Percentiles rank a stretch among this genome's conserved stretches.
Evolutionary conservation across 2,113 vertebrate genomes (phyloP).

Genomic region (Tragelaphus strepsiceros): DNA sequence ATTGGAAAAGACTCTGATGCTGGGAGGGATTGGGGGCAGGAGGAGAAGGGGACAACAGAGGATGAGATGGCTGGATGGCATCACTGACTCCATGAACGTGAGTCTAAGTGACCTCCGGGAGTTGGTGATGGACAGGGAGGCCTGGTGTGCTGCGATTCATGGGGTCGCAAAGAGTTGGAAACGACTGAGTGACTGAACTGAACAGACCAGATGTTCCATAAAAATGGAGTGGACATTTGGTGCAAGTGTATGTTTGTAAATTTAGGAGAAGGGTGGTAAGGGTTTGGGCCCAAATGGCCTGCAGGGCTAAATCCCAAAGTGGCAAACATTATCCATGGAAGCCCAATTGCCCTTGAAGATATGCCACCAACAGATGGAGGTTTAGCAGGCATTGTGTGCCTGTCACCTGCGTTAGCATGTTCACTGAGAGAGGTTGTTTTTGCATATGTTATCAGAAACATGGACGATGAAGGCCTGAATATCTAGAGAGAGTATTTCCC

Average conservation of each 20-base stretch:
- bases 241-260: neutral
- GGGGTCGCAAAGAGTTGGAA: no score
- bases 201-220: neutral
- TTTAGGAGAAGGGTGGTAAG: neutral
- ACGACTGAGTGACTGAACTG: no score
- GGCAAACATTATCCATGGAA: neutral
- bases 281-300: neutral
- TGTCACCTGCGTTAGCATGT: neutral
- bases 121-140: no score
- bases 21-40: no score
- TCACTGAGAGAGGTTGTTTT: neutral
- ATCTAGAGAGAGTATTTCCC: neutral
- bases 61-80: no score
- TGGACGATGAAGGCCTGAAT: neutral
- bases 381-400: neutral
- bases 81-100: no score
- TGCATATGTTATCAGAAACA: neutral
- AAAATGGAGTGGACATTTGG: neutral
- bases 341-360: neutral
- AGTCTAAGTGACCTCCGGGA: no score
- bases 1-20: no score
- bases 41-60: no score
- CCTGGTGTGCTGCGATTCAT: no score
- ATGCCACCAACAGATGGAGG: neutral
- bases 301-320: neutral